Evolutionary conservation across 2,113 vertebrate genomes (phyloP).

Genomic region (Syngnathus scovelli): DNA sequence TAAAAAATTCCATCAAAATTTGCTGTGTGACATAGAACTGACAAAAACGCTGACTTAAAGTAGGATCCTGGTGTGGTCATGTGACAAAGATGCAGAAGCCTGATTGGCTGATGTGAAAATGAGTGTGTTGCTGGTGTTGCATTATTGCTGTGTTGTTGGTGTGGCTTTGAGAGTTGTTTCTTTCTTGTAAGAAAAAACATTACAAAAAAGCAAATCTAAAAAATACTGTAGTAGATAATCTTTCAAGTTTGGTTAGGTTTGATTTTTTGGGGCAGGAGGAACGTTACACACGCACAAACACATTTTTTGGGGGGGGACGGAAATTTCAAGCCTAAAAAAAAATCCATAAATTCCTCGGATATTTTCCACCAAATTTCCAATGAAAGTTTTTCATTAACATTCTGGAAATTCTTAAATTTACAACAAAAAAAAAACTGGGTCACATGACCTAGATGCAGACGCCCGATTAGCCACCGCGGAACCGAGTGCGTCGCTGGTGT

Average conservation of each 20-base stretch:
- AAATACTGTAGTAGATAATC: no score
- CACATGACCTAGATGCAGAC: background rate
- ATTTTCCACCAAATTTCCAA: background rate
- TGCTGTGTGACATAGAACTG: background rate
- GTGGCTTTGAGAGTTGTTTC: background rate
- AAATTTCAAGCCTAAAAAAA: no score
- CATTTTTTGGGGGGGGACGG: no score
- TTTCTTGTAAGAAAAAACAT: background rate
- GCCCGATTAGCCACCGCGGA: background rate
- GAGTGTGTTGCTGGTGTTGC: background rate
- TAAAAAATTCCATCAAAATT: background rate
- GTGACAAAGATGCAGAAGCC: conserved; percentile 6
- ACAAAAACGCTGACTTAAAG: background rate
- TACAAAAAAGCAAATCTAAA: background rate
- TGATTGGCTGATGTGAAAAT: conserved; percentile 14
- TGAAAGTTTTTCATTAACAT: background rate
- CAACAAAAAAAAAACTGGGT: background rate
- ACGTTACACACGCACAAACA: no score
- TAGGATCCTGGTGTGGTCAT: background rate
- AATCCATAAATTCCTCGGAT: no score
- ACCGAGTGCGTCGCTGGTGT: background rate
- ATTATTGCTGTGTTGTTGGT: background rate
- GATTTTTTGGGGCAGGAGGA: no score
- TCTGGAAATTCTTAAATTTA: background rate
- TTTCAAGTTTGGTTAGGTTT: no score